Evolutionary conservation across 1,140 invertebrate species (phyloP), one percentile per base, ranked within the genome.

Genomic region (Lepidurus packardi): DNA sequence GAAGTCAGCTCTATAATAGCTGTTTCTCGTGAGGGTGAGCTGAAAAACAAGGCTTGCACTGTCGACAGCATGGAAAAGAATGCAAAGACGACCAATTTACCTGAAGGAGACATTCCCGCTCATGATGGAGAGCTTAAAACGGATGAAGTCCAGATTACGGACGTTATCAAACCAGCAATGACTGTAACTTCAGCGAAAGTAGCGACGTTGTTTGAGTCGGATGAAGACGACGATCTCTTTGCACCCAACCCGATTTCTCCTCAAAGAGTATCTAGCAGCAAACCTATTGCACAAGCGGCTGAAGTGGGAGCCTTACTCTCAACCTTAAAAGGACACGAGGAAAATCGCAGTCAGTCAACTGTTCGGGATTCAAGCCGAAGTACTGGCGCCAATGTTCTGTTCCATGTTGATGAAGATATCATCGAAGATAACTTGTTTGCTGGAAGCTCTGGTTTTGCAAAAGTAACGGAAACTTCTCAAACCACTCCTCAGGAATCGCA

Each of bases 371-470:
- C 34, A 34, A 34, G 34, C 34, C 34, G 34, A 34, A 34, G 34
- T 34, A 34, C 34, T 34, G 34, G 34, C 34, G 34, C 34, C 34
- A 34, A 34, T 4, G 34, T 34, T 34, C 34, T 34, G 34, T 65
- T 65, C 53, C 9, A n/a, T 47, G 45, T 10, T 21, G 53, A 65
- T 43, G 75, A 41, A 77, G 43, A 43, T 24, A 7, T 5, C 7
- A 45, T 2, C 9, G 75, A 77, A 1, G 75, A 44, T 10, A 43
- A 77, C 24, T 47, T 77, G 43, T 77, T 77, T 8, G 43, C 41
- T 8, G 6, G 43, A 11, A 24, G 16, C n/a, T 11, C 74, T 13
- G 74, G 9, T 2, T 3, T 3, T 11, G 16, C 2, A 13, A 75
- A 75, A 25, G 0, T 7, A 34, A 1, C 21, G 41, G 73, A 74